Base-by-base conservation (phyloP, 2,888 invertebrate species). In the Microplitis manilae region DNA sequence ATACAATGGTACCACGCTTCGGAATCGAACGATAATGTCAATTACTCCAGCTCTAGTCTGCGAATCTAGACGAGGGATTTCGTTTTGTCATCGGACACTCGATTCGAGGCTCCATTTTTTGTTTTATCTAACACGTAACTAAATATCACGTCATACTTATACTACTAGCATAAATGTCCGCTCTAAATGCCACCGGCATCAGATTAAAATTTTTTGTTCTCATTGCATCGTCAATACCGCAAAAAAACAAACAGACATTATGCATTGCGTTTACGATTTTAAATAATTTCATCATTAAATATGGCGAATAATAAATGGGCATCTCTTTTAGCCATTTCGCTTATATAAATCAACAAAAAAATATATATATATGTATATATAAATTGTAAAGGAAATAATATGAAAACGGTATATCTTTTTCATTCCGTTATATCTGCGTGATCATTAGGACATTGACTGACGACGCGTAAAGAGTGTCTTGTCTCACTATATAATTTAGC, bases 401-500 rank as follows among this genome's bases (percentile, higher is more conserved):
- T 80, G 73, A 78, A 79, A 80, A 78, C 79, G 81, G 76, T 80
- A 77, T 68, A 79, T 79, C 59, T 69, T 77, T 70, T 73, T 73
- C 69, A 65, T 72, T 65, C 79, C 81, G 81, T 80, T 80, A 81
- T 71, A 80, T 77, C 80, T 76, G 68, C 77, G 69, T 75, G 77
- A 78, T 80, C 79, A 80, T 80, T 81, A 81, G 80, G 68, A 68
- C 70, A 40, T 75, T 68, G 68, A 74, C 75, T 73, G 70, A 73
- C 73, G 15, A 40, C 15, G 17, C 41, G 73, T 41, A 41, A 67
- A 65, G 61, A 73, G 73, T 71, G 68, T 74, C 50, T 71, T 64
- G 38, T 75, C 71, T 72, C 76, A 61, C 77, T 78, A 68, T 79
- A 79, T 80, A 81, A 81, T 80, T 81, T 81, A 79, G 78, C 76